Conservation (phyloP, 2,797 vertebrate genomes). For the Lepilemur ruficaudatus region DNA sequence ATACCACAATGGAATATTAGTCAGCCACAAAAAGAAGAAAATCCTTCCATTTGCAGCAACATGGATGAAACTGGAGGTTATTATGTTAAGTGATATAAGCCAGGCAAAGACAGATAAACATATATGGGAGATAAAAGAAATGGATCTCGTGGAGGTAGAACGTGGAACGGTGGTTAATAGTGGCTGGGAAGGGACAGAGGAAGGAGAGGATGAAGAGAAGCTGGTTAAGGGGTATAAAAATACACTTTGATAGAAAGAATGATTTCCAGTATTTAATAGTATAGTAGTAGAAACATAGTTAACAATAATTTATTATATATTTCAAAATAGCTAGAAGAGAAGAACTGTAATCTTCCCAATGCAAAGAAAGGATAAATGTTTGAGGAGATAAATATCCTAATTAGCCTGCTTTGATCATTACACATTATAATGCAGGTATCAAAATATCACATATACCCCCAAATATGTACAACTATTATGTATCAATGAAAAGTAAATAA, state of each 20-base stretch:
- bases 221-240: background rate
- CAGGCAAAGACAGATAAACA: background rate
- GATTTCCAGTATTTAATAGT: background rate
- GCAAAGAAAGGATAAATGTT: background rate
- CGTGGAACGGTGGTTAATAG: background rate
- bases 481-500: background rate
- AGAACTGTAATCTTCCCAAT: background rate
- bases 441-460: background rate
- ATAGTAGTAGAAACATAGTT: background rate
- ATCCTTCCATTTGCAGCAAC: background rate
- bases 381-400: background rate
- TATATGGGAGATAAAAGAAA: background rate
- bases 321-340: background rate
- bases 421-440: background rate
- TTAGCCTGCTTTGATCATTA: background rate
- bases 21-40: background rate
- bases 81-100: background rate
- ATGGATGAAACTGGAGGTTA: background rate
- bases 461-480: background rate
- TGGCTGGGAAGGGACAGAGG: background rate
- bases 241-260: background rate
- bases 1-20: background rate
- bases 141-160: background rate
- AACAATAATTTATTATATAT: background rate
- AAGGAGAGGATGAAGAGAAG: background rate